Evolutionary conservation across 2,888 invertebrate genomes (phyloP).

Genomic region (Lathronympha strigana): DNA sequence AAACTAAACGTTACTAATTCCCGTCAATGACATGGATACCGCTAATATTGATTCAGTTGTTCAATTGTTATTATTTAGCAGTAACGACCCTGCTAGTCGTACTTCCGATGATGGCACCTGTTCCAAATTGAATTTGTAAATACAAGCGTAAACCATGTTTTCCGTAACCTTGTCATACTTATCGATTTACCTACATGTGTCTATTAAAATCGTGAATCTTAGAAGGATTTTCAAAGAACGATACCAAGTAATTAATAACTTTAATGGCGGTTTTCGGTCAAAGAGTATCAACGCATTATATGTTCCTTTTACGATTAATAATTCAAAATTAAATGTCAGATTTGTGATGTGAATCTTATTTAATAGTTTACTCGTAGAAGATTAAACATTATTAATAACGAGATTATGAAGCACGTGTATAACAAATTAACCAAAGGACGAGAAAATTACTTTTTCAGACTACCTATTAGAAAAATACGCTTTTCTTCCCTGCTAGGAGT

Average conservation of each 20-base stretch:
- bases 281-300: constrained; percentile 61
- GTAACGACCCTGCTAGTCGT: constrained; percentile 10
- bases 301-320: constrained; percentile 72
- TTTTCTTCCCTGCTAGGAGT: too few relatives aligned
- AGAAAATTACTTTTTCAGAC: too few relatives aligned
- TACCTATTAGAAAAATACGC: too few relatives aligned
- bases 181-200: background rate
- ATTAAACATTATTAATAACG: background rate
- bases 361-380: constrained; percentile 40
- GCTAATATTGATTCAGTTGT: background rate
- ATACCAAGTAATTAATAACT: constrained; percentile 24
- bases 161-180: constrained; percentile 12
- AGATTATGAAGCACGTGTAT: background rate
- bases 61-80: background rate
- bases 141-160: background rate
- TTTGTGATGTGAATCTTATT: constrained; percentile 51
- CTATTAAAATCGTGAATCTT: constrained; percentile 16
- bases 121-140: constrained; percentile 12
- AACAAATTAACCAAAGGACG: too few relatives aligned
- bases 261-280: constrained; percentile 37
- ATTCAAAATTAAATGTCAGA: constrained; percentile 66
- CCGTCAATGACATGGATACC: background rate
- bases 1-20: background rate
- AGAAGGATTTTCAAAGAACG: constrained; percentile 10
- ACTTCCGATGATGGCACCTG: background rate